Base-by-base conservation (phyloP, 2,797 vertebrate species). In the Melanotaenia boesemani region DNA sequence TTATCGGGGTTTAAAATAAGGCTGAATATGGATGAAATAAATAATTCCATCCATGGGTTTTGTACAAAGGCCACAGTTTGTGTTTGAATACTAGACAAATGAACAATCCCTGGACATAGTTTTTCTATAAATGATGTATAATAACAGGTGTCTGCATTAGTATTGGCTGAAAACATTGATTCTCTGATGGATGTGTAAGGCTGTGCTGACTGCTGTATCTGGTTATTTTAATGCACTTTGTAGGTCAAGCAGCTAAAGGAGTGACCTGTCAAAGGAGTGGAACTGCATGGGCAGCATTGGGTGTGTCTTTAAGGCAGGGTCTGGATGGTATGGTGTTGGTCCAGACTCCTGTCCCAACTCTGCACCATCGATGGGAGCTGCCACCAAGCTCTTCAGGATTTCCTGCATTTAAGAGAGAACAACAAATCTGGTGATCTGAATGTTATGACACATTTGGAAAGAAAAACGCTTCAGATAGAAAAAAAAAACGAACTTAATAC, bases 221-320 rank as follows among this genome's bases (percentile, higher is more conserved):
- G 37, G 59, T 20, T 63, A 48, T 52, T 68, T 55, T 65, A n/a
- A 28, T 36, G 6, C 61, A 15, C 46, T 15, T 36, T 52, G 44
- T 22, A 72, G 60, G 60, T 64, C 39, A 63, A 56, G 24, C 63
- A 11, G 7, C 39, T 48, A 2, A n/a, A n/a, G 39, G 26, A 67
- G 85, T 11, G 88, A 98, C 98, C 98, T 97, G 95, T 99, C 98
- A 71, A 99, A 99, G 37, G 97, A 99, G 92, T 99, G 98, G 92
- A 98, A 99, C 95, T 99, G 98, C 98, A 99, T 98, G 74, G 98
- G 98, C 84, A 99, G 95, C 93, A 98, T 97, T 44, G 97, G 94
- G 39, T 99, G 97, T 0, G 97, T 97, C 92, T 99, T 99, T 88
- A 99, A 82, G 5, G 97, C 95, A 5, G 97, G 96, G 80, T 99